Evolutionary conservation across 2,797 vertebrate genomes (phyloP).

Genomic region (Myotis findleyi): DNA sequence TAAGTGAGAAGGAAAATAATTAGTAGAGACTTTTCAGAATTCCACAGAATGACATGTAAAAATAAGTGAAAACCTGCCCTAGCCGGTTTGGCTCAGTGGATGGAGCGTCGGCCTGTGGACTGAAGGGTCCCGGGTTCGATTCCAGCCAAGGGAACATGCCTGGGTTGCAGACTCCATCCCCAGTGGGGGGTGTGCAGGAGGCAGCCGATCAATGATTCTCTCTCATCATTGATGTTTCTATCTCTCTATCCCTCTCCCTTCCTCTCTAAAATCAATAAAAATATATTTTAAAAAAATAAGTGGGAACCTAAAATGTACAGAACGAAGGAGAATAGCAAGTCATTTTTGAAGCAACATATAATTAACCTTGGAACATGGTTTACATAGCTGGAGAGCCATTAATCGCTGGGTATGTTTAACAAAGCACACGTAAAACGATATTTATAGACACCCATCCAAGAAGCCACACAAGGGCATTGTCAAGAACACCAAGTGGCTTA

Average conservation of each 20-base stretch:
- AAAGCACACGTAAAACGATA: neutral
- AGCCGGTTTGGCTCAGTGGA: too few relatives aligned
- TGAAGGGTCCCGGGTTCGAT: too few relatives aligned
- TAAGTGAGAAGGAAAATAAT: slow-evolving; percentile 41
- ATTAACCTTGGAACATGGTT: slow-evolving; percentile 59
- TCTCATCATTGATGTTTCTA: too few relatives aligned
- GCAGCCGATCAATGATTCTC: too few relatives aligned
- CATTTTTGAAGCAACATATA: slow-evolving; percentile 37
- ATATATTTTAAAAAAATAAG: neutral
- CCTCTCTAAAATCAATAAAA: too few relatives aligned
- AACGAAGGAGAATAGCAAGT: slow-evolving; percentile 37
- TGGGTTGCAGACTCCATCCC: too few relatives aligned
- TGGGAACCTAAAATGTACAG: slow-evolving; percentile 47
- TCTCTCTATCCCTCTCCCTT: too few relatives aligned
- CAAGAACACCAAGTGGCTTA: neutral
- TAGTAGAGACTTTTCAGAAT: slow-evolving; percentile 34
- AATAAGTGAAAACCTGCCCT: neutral
- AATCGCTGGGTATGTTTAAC: slow-evolving; percentile 5
- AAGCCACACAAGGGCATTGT: slow-evolving; percentile 1
- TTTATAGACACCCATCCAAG: neutral
- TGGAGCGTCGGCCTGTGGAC: too few relatives aligned
- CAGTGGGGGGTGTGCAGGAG: too few relatives aligned
- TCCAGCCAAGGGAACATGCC: too few relatives aligned
- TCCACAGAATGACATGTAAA: neutral
- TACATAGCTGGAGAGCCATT: slow-evolving; percentile 63